Evolutionary conservation across 1,140 invertebrate genomes (phyloP), one percentile per base, ranked within the genome.

Genomic region (Whitmania pigra): DNA sequence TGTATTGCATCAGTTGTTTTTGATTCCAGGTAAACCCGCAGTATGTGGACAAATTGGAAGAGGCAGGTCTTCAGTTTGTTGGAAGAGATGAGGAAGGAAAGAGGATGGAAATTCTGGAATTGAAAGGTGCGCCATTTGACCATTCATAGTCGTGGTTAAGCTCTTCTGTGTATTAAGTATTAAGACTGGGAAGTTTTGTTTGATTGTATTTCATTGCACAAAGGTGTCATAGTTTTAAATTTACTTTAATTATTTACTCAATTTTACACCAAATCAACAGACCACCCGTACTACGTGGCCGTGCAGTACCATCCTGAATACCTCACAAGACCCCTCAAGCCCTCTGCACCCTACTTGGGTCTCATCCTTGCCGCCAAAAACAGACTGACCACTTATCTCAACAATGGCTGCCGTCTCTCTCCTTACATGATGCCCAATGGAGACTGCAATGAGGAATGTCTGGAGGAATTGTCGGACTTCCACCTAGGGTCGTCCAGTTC

Each of bases 271-370:
- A 6, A 13, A 43, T n/a, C 55, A 66, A 27, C 36, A 74, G 84
- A 84, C 75, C 94, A 99, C 84, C 90, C 88, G 0, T 99, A 91
- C 80, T 99, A 91, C 83, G 90, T 97, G 18, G 92, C 90, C 0
- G 93, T 94, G 0, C 96, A 99, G 82, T 99, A 90, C 81, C 96
- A 99, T 83, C 96, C 96, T 0, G 96, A 99, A 81, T 99, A 98
- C 82, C 84, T 97, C 29, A 95, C 92, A 0, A 85, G 94, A 1
- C 95, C 96, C 0, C 82, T 97, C 69, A 89, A 89, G 75, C 94
- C 96, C 0, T 96, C 93, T 49, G 92, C 96, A 5, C 93, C 94
- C 6, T 99, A 97, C 79, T 83, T 97, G 72, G 97, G 97, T 70
- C 85, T 99, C 1, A 88, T 99, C 18, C 69, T 73, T 9, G 73